Evolutionary conservation across 2,797 vertebrate species (phyloP), one percentile per base, ranked within the genome.

Genomic region (Eremophila alpestris): DNA sequence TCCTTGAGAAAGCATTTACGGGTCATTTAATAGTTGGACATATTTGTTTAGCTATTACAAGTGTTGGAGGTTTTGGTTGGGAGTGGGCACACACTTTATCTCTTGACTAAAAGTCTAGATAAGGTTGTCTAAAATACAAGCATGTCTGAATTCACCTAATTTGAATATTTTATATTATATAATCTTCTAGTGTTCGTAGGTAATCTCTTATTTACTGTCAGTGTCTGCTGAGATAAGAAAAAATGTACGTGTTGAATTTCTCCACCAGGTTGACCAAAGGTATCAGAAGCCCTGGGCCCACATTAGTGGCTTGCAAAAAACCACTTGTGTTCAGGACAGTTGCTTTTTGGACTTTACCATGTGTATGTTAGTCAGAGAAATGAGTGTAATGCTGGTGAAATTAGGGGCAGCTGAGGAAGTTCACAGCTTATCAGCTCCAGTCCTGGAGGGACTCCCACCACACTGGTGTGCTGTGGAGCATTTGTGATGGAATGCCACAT

Each of bases 1-100:
- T 88, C 95, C 94, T 96, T 96, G 91, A 90, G 77, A 92, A 94
- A 79, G 91, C 67, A 54, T 93, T 93, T 94, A 92, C 1, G 1
- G 93, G 89, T 94, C 95, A 91, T 88, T 94, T 94, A 64, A 22
- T 86, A 69, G 77, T 34, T 76, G 52, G 52, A 81, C n/a, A 0
- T 83, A 75, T 83, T 94, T 95, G 82, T 87, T 95, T 69, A 92
- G 40, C 58, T 27, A 5, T 83, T 63, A 7, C 24, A 48, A 51
- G 54, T 41, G 15, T 27, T 79, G 71, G 59, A 76, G 29, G 23
- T 45, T 90, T 91, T 74, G 83, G 7, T n/a, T 81, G 62, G 58
- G 48, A 93, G 78, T 45, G 26, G 54, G 16, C 36, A n/a, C 21
- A 41, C 13, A 12, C 75, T 84, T 89, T 71, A 38, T 82, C 59